Conservation (phyloP, 2,888 invertebrate genomes). For the Xestia ashworthii region DNA sequence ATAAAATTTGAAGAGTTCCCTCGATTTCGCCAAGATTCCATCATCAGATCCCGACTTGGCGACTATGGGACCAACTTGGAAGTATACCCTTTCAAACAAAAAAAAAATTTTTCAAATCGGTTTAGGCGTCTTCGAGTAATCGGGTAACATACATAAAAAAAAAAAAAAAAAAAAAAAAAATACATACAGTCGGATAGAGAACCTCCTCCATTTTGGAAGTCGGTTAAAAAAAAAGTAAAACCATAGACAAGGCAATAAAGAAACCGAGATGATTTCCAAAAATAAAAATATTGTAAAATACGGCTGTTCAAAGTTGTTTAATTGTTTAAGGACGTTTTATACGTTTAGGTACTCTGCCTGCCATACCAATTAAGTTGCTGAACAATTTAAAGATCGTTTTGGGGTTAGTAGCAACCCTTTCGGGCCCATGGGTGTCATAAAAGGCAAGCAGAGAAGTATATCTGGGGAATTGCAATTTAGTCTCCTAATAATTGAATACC, state of each 20-base stretch:
- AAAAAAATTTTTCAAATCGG: no score
- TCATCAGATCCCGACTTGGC: no score
- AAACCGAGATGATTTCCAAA: constrained; percentile 8
- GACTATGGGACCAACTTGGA: no score
- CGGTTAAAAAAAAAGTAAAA: constrained; percentile 49
- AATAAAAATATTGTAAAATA: background rate
- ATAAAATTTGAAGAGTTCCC: no score
- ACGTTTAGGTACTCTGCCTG: background rate
- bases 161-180: no score
- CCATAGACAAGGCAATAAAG: constrained; percentile 23
- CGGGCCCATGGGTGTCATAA: constrained; percentile 10
- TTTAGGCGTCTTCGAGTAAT: no score
- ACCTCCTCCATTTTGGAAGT: no score
- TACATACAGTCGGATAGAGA: no score
- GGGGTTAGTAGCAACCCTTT: background rate
- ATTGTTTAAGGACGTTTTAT: background rate
- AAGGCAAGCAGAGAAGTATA: background rate
- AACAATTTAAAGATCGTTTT: constrained; percentile 9
- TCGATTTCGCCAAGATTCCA: no score
- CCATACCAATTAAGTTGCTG: background rate
- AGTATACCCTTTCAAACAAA: no score
- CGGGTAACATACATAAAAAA: no score
- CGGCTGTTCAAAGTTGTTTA: background rate
- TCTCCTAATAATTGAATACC: background rate
- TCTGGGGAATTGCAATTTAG: background rate